Evolutionary conservation across 2,888 invertebrate genomes (phyloP), one percentile per base, ranked within the genome.

Genomic region (Nebria salina): DNA sequence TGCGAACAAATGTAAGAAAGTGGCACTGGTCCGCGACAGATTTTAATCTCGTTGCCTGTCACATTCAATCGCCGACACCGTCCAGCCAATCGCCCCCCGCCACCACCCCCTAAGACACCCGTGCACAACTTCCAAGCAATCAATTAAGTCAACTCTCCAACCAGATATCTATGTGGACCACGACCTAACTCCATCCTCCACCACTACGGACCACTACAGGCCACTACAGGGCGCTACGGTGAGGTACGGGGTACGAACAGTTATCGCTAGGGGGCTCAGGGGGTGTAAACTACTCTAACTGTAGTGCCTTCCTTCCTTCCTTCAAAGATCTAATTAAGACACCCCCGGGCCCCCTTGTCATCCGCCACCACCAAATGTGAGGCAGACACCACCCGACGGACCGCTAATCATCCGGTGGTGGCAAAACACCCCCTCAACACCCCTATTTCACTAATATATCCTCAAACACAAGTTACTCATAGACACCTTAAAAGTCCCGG

Each of bases 271-370:
- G 54, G 42, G 65, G 72, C 65, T 73, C 20, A 20, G 72, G 20
- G 72, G 65, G 34, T 64, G 70, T 70, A 20, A 25, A 11, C 26
- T 9, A 25, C 64, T 80, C 65, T 74, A 75, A 70, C 72, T 75
- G 64, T 64, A 76, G 77, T 73, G 65, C 82, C 81, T 72, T 78
- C 76, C 72, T 42, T 76, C 78, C 81, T 77, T 54, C 84, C 84
- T 82, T 82, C 83, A 84, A 84, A 87, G 87, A 87, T 87, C 87
- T 87, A 87, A 87, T 87, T 87, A 87, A 86, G 87, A 87, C 87
- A 85, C 76, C 70, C 43, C 41, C 34, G 73, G 73, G 73, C 34
- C 4, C 34, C 20, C 70, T 20, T 25, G 70, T 26, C 70, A 25
- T 11, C 20, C 70, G 26, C 34, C 34, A 34, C 34, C 34, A 0